Evolutionary conservation across 2,888 invertebrate genomes (phyloP), one percentile per base, ranked within the genome.

Genomic region (Cataglyphis rosenhaueri): DNA sequence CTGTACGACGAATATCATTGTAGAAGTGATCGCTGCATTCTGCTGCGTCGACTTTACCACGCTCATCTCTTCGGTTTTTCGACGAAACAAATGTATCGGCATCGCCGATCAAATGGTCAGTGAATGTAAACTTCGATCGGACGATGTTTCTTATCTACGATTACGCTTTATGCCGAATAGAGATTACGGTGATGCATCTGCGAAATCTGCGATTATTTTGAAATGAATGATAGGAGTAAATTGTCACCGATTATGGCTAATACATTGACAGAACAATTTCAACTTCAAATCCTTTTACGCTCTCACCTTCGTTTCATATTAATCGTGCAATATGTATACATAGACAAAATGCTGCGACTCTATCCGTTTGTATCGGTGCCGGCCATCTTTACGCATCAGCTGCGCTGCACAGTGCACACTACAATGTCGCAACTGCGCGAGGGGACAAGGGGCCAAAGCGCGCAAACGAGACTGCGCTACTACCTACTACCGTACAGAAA

Each of bases 371-470:
- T 81, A 79, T 92, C 92, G 91, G 90, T 84, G 82, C 81, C 91
- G 88, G 92, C 92, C 92, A 92, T 92, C 90, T 92, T 92, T 91
- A 87, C 81, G 86, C 82, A 90, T 92, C 92, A 92, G 92, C 92
- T 92, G 92, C 38, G 79, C 62, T 61, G 81, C 15, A 15, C 21
- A 44, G 41, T n/a, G 29, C 29, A 29, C 29, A 10, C 3, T 12
- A 38, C 32, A 35, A 6, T 48, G 44, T 5, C 15, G n/a, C n/a
- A 52, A n/a, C 52, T 52, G 52, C 52, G n/a, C 52, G 52, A 5
- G 5, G 3, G 38, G 0, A 12, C 6, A 12, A 12, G n/a, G 8
- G n/a, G n/a, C n/a, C 6, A 8, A 52, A 52, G n/a, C n/a, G 52
- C n/a, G 52, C 52, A n/a, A 52, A 52, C 48, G 48, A 52, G 15